Conservation (phyloP, 2,797 vertebrate genomes). For the Ctenopoma kingsleyae region DNA sequence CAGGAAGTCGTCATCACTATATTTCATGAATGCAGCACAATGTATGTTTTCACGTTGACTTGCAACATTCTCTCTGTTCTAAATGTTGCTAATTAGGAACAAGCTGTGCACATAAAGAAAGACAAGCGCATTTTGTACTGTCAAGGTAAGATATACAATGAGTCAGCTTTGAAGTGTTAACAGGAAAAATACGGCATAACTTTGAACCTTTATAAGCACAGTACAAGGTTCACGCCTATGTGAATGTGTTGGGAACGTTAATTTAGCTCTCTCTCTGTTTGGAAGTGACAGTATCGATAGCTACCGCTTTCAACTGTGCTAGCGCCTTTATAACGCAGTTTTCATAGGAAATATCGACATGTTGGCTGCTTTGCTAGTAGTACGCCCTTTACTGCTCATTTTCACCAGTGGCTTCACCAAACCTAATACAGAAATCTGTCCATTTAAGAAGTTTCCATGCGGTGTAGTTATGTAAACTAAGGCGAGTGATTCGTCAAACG, state of each 20-base stretch:
- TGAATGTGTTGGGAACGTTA: background rate
- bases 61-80: conserved; percentile 23
- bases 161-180: background rate
- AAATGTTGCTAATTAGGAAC: background rate
- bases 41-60: conserved; percentile 29
- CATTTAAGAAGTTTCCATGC: background rate
- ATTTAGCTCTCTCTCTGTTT: background rate
- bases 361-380: conserved; percentile 22
- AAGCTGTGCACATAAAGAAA: background rate
- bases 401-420: background rate
- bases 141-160: conserved; percentile 43
- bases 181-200: background rate
- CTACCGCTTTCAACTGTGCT: fast-evolving
- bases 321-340: background rate
- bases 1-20: fast-evolving
- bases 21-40: conserved; percentile 23
- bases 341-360: background rate
- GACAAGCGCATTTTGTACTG: background rate
- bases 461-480: fast-evolving
- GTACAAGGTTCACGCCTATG: background rate
- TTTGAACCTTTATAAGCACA: conserved; percentile 3
- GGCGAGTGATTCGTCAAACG: fast-evolving
- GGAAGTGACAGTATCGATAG: background rate
- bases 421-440: background rate
- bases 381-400: conserved; percentile 14